A percentile compares a stretch with the other conserved stretches of the same genome.
Conservation (phyloP, 2,113 vertebrate genomes). For the Myanophis thanlyinensis region DNA sequence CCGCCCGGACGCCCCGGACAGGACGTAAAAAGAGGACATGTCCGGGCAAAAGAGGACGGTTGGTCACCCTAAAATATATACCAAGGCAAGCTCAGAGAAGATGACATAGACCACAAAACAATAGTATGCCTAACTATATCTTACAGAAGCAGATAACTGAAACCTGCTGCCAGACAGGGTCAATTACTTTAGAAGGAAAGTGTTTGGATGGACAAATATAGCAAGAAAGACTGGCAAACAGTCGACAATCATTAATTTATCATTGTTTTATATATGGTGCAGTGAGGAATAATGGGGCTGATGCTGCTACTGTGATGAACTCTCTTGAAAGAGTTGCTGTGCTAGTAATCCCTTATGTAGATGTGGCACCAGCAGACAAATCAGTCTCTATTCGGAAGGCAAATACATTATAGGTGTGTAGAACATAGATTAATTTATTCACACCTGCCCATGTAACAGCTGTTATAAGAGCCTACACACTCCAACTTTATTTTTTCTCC, state of each 20-base stretch:
- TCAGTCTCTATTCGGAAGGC: background rate
- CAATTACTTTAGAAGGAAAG: background rate
- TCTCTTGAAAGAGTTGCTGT: background rate
- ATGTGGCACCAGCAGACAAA: background rate
- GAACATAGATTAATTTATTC: background rate
- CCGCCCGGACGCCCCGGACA: too few species aligned
- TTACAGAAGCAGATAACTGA: background rate
- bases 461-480: background rate
- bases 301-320: background rate
- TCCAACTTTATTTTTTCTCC: background rate
- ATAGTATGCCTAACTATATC: background rate
- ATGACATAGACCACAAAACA: background rate
- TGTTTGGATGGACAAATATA: background rate
- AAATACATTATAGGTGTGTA: background rate
- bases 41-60: too few species aligned
- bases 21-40: too few species aligned
- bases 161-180: background rate
- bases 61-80: too few species aligned
- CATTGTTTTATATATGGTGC: background rate
- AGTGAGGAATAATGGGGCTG: background rate
- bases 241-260: background rate
- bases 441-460: background rate
- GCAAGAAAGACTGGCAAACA: background rate
- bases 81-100: too few species aligned
- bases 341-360: background rate